These are phyloP conservation scores for Sylvia borin DNA, from an alignment of 2,797 vertebrate genomes.

Conservation along the genomic window DNA sequence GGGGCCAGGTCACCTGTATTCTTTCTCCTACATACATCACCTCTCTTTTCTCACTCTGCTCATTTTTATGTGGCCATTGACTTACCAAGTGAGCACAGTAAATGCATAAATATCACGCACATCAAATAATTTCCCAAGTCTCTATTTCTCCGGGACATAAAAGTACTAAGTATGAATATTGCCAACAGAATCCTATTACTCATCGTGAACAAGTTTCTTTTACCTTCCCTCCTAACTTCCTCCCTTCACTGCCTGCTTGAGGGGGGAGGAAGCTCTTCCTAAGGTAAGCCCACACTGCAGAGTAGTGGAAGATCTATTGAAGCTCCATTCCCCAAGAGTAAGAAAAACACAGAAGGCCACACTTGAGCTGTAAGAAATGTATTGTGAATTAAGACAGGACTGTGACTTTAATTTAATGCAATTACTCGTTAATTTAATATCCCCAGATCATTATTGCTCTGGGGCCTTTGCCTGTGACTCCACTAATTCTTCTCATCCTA, in stretches of 20 bases:
- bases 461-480: conserved; percentile 24
- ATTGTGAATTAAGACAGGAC: background rate
- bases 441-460: conserved; percentile 5
- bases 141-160: background rate
- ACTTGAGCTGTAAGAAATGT: background rate
- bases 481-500: conserved; percentile 43
- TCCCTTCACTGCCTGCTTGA: background rate
- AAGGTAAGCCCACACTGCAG: background rate
- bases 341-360: background rate
- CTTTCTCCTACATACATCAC: background rate
- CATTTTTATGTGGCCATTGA: background rate
- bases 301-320: background rate
- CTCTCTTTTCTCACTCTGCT: background rate
- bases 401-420: conserved; percentile 29
- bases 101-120: background rate
- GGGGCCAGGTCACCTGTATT: background rate
- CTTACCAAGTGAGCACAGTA: background rate
- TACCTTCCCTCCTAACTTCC: background rate
- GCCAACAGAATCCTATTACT: background rate
- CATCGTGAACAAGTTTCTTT: background rate
- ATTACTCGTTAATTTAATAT: conserved; percentile 50
- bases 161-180: background rate
- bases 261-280: background rate
- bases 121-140: background rate
- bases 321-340: background rate